Percentiles rank a stretch among this genome's conserved stretches.
These are phyloP conservation scores for Lithophane semibrunnea DNA, from an alignment of 2,888 invertebrate species.

Conservation along the genomic window DNA sequence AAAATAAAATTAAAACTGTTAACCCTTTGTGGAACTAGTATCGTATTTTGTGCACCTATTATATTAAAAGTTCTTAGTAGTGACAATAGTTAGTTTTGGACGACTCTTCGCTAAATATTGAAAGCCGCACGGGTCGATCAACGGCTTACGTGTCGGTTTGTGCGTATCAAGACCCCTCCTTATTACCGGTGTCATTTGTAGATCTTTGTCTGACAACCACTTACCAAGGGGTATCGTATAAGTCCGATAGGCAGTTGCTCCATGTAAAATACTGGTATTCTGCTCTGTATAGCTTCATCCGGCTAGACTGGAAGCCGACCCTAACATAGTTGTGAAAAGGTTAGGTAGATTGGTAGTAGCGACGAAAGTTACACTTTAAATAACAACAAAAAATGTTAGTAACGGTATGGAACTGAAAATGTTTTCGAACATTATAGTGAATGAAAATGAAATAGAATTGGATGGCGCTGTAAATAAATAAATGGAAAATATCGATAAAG, in stretches of 20 bases:
- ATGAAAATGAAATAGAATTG: background rate
- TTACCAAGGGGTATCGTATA: background rate
- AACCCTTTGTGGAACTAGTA: slow-evolving; percentile 7
- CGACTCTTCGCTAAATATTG: background rate
- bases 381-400: background rate
- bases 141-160: background rate
- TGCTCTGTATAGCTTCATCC: too few species aligned
- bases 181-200: background rate
- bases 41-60: background rate
- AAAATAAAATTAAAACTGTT: slow-evolving; percentile 37
- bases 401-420: background rate
- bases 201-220: background rate
- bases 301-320: background rate
- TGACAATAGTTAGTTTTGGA: too few species aligned
- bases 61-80: background rate
- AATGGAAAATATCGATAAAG: background rate
- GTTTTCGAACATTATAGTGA: background rate
- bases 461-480: background rate
- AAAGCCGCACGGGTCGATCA: background rate
- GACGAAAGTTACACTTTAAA: background rate
- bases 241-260: rapidly evolving
- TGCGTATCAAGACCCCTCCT: background rate
- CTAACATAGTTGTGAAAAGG: background rate
- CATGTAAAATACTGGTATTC: background rate
- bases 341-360: background rate